Conservation (phyloP, 2,113 vertebrate species). For the Turnix velox region DNA sequence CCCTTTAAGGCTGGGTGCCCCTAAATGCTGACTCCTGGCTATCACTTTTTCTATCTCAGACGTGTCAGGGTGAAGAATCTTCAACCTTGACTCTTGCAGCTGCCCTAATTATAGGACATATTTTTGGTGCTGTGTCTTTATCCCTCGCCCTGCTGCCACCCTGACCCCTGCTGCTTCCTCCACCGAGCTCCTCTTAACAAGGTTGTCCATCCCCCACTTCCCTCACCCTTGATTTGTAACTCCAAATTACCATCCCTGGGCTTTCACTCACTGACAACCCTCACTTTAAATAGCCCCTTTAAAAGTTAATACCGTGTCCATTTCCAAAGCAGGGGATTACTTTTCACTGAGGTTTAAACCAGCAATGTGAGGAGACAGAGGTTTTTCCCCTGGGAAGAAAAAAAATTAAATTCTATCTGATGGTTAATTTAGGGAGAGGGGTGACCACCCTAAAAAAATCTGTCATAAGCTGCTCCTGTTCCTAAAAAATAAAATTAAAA, state of each 20-base stretch:
- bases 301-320: slow-evolving; percentile 70
- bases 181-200: slow-evolving; percentile 67
- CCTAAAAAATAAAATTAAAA: no score
- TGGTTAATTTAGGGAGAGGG: slow-evolving; percentile 50
- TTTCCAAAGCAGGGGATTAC: slow-evolving; percentile 67
- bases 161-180: slow-evolving; percentile 68
- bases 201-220: slow-evolving; percentile 65
- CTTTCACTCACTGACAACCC: slow-evolving; percentile 71
- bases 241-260: slow-evolving; percentile 70
- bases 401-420: slow-evolving; percentile 60
- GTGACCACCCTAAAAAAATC: slow-evolving; percentile 58
- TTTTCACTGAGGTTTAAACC: slow-evolving; percentile 72
- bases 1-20: slow-evolving; percentile 57
- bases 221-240: slow-evolving; percentile 73
- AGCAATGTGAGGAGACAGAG: slow-evolving; percentile 57
- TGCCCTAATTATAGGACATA: slow-evolving; percentile 73
- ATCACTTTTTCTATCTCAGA: slow-evolving; percentile 66
- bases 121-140: slow-evolving; percentile 72
- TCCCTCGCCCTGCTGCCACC: slow-evolving; percentile 59
- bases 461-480: slow-evolving; percentile 18
- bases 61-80: slow-evolving; percentile 71
- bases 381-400: slow-evolving; percentile 43
- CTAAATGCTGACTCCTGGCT: slow-evolving; percentile 65
- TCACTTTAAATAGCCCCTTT: slow-evolving; percentile 75
- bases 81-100: slow-evolving; percentile 73